Evolutionary conservation across 2,113 vertebrate species (phyloP).

Genomic region (Eretmochelys imbricata): DNA sequence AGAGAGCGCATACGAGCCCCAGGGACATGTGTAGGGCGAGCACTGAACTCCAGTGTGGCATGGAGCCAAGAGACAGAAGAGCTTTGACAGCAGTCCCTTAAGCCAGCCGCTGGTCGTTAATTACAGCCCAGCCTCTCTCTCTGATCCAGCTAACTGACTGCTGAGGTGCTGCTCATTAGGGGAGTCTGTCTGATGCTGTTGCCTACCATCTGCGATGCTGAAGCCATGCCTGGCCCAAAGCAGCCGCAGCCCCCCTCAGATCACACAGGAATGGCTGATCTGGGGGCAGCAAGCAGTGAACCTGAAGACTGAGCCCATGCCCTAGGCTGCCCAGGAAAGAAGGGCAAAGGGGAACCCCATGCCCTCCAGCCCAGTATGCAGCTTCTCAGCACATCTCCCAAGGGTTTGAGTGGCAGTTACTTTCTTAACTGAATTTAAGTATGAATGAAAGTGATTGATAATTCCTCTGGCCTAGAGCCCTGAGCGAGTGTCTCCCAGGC

Average conservation of each 20-base stretch:
- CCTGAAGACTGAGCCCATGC: background rate
- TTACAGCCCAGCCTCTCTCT: background rate
- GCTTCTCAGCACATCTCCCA: background rate
- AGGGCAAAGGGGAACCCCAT: background rate
- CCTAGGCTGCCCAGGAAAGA: background rate
- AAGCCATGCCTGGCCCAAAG: background rate
- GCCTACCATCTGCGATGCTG: background rate
- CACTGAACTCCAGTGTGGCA: background rate
- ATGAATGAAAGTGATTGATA: background rate
- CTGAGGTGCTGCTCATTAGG: background rate
- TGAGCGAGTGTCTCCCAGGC: background rate
- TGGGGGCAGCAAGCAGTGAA: background rate
- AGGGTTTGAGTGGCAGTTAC: background rate
- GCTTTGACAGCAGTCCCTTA: background rate
- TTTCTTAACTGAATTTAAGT: background rate
- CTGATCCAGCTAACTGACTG: background rate
- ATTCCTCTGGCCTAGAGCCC: background rate
- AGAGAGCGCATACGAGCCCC: background rate
- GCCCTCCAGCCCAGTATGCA: background rate
- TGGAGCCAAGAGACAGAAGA: background rate
- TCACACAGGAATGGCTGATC: background rate
- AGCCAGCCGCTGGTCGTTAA: background rate
- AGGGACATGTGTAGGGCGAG: background rate
- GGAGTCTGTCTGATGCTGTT: background rate
- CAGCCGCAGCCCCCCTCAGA: background rate